Conservation (phyloP, 2,888 invertebrate genomes). For the Ceramica pisi region DNA sequence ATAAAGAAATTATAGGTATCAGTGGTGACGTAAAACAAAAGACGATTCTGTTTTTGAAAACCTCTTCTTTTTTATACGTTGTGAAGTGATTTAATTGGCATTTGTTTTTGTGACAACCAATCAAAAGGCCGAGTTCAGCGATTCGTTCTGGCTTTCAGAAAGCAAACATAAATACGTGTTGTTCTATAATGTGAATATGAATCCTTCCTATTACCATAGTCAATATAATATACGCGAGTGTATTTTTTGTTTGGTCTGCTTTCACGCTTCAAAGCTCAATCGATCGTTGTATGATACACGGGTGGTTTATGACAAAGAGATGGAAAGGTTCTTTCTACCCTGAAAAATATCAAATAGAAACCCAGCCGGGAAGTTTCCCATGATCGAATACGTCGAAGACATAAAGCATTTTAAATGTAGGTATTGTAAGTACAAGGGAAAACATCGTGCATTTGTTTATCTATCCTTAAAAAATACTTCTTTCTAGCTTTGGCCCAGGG, state of each 20-base stretch:
- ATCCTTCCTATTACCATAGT: neutral
- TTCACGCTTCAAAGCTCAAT: neutral
- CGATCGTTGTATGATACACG: slow-evolving; percentile 11
- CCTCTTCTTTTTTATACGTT: neutral
- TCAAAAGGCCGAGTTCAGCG: neutral
- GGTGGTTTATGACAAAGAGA: slow-evolving; percentile 25
- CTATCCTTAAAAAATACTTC: no score
- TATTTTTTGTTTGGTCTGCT: slow-evolving; percentile 19
- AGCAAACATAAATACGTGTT: neutral
- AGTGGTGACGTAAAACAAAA: no score
- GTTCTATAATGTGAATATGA: neutral
- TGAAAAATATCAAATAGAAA: neutral
- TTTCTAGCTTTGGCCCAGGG: no score
- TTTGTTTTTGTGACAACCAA: neutral
- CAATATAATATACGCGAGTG: slow-evolving; percentile 17
- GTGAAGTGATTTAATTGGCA: neutral
- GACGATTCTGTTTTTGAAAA: no score
- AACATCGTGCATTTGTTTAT: neutral
- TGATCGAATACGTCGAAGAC: neutral
- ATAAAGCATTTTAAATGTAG: no score
- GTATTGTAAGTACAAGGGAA: neutral
- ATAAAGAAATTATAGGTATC: no score
- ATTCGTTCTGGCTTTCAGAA: neutral
- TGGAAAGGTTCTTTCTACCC: slow-evolving; percentile 3
- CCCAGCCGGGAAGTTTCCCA: neutral